Evolutionary conservation across 2,113 vertebrate genomes (phyloP).

Genomic region (Dascyllus trimaculatus): DNA sequence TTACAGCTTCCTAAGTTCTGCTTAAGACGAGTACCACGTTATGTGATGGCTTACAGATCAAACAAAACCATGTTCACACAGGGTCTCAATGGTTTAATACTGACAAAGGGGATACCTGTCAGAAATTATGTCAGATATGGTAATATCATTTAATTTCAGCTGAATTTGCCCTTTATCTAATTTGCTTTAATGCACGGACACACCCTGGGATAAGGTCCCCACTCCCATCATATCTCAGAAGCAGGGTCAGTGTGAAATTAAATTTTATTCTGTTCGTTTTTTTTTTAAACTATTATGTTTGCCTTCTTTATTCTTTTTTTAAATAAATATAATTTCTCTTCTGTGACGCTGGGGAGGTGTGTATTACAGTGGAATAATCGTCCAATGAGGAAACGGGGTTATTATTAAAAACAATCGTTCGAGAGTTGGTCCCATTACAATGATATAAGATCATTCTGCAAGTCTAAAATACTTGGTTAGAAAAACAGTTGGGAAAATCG

Average conservation of each 20-base stretch:
- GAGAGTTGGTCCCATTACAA: background rate
- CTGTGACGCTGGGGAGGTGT: background rate
- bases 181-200: constrained; percentile 56
- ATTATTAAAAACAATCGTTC: too few species aligned
- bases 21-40: background rate
- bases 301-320: background rate
- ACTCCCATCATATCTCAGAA: constrained; percentile 30
- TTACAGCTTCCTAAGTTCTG: constrained; percentile 29
- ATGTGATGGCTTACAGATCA: background rate
- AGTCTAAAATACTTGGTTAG: background rate
- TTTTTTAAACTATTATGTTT: background rate
- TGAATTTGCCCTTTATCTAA: constrained; percentile 29
- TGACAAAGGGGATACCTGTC: background rate
- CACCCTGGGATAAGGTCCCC: constrained; percentile 60
- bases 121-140: background rate
- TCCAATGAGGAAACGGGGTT: background rate
- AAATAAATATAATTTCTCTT: too few species aligned
- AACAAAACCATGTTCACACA: constrained; percentile 2
- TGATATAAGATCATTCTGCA: background rate
- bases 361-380: background rate
- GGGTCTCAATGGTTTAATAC: background rate
- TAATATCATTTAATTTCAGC: constrained; percentile 1
- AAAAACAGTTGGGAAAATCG: background rate
- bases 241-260: constrained; percentile 34
- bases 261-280: background rate